phyloP scores from a whole-genome alignment of 2,888 invertebrate species.

The Ormyrus thymus region DNA sequence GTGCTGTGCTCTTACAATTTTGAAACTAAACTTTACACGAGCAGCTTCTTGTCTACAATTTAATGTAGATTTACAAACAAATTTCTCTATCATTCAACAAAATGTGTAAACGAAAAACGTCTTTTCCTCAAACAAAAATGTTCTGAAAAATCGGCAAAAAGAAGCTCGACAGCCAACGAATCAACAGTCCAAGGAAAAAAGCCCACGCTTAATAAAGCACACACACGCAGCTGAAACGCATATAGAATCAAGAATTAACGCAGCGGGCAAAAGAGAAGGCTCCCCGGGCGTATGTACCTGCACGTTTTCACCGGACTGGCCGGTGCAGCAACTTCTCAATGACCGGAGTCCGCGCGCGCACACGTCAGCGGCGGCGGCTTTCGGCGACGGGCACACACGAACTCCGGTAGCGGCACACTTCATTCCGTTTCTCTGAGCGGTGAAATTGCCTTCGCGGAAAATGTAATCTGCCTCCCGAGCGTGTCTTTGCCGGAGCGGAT shows the following conservation, averaged over 20 bases:
- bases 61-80: background rate
- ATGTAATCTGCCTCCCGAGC: constrained; percentile 39
- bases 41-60: background rate
- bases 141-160: too few relatives aligned
- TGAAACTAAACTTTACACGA: too few relatives aligned
- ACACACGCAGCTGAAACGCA: background rate
- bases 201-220: too few relatives aligned
- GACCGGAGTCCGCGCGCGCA: background rate
- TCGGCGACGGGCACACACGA: background rate
- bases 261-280: constrained; percentile 11
- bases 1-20: too few relatives aligned
- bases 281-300: background rate
- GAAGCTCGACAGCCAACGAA: background rate
- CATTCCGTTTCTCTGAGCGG: constrained; percentile 29
- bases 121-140: too few relatives aligned
- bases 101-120: background rate
- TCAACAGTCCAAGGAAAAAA: background rate
- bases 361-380: too few relatives aligned
- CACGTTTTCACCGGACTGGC: constrained; percentile 8
- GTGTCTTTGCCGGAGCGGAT: constrained; percentile 37
- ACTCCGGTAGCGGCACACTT: constrained; percentile 25
- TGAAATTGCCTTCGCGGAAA: constrained; percentile 54
- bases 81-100: background rate
- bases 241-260: constrained; percentile 3
- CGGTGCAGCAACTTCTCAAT: constrained; percentile 31